Base-by-base conservation (phyloP, 1,140 invertebrate genomes). In the Bombus consobrinus region DNA sequence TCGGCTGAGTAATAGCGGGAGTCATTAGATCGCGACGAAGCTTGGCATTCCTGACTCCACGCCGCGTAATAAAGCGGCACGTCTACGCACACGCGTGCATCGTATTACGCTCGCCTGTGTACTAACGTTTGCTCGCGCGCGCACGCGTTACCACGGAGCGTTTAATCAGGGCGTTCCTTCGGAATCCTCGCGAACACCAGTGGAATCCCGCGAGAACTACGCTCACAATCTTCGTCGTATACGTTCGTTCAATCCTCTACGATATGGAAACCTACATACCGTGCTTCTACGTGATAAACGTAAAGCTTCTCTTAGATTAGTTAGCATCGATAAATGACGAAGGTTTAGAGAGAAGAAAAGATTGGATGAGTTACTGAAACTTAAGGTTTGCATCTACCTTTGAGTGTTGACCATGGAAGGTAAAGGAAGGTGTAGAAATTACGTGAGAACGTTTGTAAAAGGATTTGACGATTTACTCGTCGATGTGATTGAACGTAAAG, bases 11-110 rank as follows among this genome's bases (percentile, higher is more conserved):
- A 76, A 76, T 62, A 76, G 80, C 62, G 47, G 59, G 62, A 76
- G 80, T 83, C 80, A 83, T 86, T 86, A 83, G 85, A 83, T 86
- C 85, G 80, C 85, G 80, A 86, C 79, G 75, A 57, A 87, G 81
- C 85, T 75, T 75, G 75, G 75, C 85, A 86, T 86, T 82, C 84
- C 79, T 73, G 80, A 32, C 72, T 62, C 59, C 74, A 37, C 66
- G 72, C 59, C 62, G 75, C 79, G 69, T 68, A 81, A 81, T 85
- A 71, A 81, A 85, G 83, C 83, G 53, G 69, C 53, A 66, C 43
- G 53, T 82, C 68, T 71, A 71, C 64, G 69, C 85, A 66, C 77
- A 79, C 64, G 69, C 75, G 71, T 68, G 34, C 74, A 71, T 57
- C 43, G 28, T 12, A 10, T 22, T 37, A 22, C 73, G n/a, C 62